Evolutionary conservation across 1,140 invertebrate genomes (phyloP).

Genomic region (Drosophila pruinosa): DNA sequence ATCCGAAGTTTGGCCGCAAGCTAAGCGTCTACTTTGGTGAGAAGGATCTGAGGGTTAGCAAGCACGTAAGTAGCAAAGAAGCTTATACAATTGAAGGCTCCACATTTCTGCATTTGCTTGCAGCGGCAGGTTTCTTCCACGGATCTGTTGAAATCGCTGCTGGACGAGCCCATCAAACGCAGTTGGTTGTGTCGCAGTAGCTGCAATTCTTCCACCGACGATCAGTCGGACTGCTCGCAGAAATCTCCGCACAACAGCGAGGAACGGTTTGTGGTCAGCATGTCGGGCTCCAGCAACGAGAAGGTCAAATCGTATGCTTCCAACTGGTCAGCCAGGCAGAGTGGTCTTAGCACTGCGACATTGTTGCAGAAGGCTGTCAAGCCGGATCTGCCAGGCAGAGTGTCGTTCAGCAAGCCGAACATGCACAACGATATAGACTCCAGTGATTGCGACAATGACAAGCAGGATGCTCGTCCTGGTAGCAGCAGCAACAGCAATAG

Average conservation of each 20-base stretch:
- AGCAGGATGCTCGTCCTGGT: conserved; percentile 38
- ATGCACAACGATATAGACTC: conserved; percentile 61
- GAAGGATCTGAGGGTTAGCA: conserved; percentile 45
- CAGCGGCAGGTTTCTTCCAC: conserved; percentile 71
- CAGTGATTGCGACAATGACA: conserved; percentile 79
- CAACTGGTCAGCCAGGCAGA: conserved; percentile 17
- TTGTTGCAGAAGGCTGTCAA: conserved; percentile 55
- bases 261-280: conserved; percentile 56
- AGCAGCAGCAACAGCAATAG: conserved; percentile 15
- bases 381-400: conserved; percentile 76
- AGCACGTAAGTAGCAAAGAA: conserved; percentile 53
- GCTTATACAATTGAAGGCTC: background rate
- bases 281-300: conserved; percentile 34
- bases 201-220: conserved; percentile 62
- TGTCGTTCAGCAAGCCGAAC: conserved; percentile 75
- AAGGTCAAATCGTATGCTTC: conserved; percentile 47
- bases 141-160: conserved; percentile 69
- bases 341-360: conserved; percentile 38
- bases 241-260: conserved; percentile 56
- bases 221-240: conserved; percentile 65
- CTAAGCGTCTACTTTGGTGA: conserved; percentile 55
- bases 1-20: conserved; percentile 66
- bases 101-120: background rate
- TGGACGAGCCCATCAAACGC: conserved; percentile 77
- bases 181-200: conserved; percentile 72